Base-by-base conservation (phyloP, 2,888 invertebrate species). In the Glaucopsyche alexis region DNA sequence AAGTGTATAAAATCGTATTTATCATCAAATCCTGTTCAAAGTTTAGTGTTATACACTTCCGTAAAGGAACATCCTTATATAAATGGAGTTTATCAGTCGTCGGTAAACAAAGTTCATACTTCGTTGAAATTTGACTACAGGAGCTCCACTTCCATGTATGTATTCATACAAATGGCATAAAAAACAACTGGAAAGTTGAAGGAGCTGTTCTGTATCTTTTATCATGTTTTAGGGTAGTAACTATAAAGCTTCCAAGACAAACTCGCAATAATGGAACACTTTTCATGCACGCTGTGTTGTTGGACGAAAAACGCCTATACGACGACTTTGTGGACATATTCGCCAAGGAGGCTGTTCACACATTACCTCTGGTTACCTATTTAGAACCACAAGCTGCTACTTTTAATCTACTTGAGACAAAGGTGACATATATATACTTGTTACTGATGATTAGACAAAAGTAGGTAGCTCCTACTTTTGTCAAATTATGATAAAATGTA, bases 231-330 rank as follows among this genome's bases (percentile, higher is more conserved):
- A 97, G 97, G 80, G 93, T 94, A 71, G 82, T 97, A 42, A 92
- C 90, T 72, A 85, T 98, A 72, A 93, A 95, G 77, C 90, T 98
- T 77, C 97, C 98, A 5, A 87, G 90, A 38, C 95, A 94, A 84
- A 97, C 96, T 0, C 93, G 96, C 14, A 94, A 95, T 74, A 99
- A 99, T 93, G 99, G 98, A 0, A 96, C 96, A 7, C 84, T 99
- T 67, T 96, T 94, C 83, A 94, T 98, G 82, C 97, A 98, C 86
- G 94, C 96, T 2, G 94, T 95, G 19, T 94, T 96, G 71, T 87
- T 94, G 75, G 94, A 94, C 47, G 87, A 90, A 38, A 89, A 83
- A 50, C 90, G 92, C 2, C 81, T 93, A 0, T 93, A 94, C 73
- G 88, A 90, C 79, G 86, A 87, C 29, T 95, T 95, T 85, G 89